Base-by-base conservation (phyloP, 2,888 invertebrate species). In the Drosophila parthenogenetica region DNA sequence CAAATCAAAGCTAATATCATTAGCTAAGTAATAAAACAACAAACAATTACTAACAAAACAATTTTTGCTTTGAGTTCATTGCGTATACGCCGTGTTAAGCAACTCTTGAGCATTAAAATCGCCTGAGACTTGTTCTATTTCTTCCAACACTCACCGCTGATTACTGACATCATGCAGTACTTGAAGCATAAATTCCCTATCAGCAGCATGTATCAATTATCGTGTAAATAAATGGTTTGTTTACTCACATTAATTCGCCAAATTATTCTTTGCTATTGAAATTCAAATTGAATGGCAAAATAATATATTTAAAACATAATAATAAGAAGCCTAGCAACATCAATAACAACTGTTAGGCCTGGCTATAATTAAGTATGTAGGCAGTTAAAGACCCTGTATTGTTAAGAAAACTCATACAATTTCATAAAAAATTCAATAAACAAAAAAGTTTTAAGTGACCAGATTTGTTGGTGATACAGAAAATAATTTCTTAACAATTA, bases 311-410 rank as follows among this genome's bases (percentile, higher is more conserved):
- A 51, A 54, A 22, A 48, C 35, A 46, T 25, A 48, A 42, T 25
- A 43, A 39, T 40, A 42, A 66, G 48, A 77, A 74, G 64, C 68
- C 76, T 63, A 48, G 39, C 55, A 64, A 73, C 35, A 68, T 43
- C 43, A 48, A 17, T 14, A 55, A 55, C 42, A 29, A 49, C 16
- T 17, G 35, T 13, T 8, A 4, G 35, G 8, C 7, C 13, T 2
- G 11, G 35, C 35, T 35, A 13, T 13, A 35, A 5, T 35, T 5
- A 3, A 13, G 11, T 4, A 3, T 1, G 13, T 35, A 3, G 35
- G 13, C 35, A 13, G 35, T 11, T 4, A 13, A 3, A 13, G 11
- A 13, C 35, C 35, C 35, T 13, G 35, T 17, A n/a, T n/a, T n/a
- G n/a, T n/a, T n/a, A n/a, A n/a, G n/a, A n/a, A n/a, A n/a, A n/a